Evolutionary conservation across 2,888 invertebrate genomes (phyloP).

Genomic region (Druceiella hillmani): DNA sequence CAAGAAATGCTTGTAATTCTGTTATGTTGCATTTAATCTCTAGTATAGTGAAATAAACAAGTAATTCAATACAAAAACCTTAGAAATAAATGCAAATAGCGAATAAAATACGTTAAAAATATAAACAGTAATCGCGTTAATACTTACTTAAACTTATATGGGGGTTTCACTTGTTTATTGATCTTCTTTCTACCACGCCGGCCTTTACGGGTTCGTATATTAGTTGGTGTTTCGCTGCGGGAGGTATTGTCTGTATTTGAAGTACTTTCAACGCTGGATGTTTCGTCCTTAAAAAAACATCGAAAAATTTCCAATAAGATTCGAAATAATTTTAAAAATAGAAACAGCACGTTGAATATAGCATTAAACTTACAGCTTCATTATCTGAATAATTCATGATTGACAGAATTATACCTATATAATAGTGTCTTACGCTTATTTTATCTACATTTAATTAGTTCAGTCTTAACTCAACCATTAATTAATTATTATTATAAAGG

Average conservation of each 20-base stretch:
- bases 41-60: too few species aligned
- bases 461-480: too few species aligned
- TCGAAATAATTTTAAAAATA: conserved; percentile 14
- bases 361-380: conserved; percentile 40
- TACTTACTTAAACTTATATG: conserved; percentile 71
- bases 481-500: too few species aligned
- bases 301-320: conserved; percentile 23
- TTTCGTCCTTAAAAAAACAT: conserved; percentile 53
- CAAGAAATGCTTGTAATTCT: too few species aligned
- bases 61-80: too few species aligned
- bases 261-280: conserved; percentile 75
- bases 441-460: too few species aligned
- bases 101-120: conserved; percentile 2
- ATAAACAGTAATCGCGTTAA: background rate
- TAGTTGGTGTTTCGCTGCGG: conserved; percentile 76
- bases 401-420: background rate
- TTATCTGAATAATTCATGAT: conserved; percentile 46
- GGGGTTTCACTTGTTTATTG: conserved; percentile 61
- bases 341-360: background rate
- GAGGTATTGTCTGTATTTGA: conserved; percentile 77
- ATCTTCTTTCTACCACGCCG: conserved; percentile 55
- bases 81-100: too few species aligned
- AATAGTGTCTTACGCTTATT: too few species aligned
- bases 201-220: conserved; percentile 53
- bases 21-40: too few species aligned